Percentiles rank a stretch among this genome's conserved stretches.
phyloP scores from a whole-genome alignment of 2,797 vertebrate species.

The Sebastes vulpes region DNA sequence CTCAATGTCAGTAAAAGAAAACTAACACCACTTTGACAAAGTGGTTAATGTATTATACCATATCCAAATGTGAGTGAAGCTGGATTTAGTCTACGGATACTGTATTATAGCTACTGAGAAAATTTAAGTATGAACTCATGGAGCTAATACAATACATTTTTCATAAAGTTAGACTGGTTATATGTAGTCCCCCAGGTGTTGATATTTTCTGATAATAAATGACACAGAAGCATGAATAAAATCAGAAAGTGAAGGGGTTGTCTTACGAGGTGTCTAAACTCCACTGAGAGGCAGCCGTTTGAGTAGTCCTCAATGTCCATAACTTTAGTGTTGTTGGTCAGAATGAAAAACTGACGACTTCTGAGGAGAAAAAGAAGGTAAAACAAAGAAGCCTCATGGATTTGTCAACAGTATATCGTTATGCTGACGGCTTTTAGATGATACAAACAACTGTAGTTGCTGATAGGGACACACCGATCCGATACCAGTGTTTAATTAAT shows the following conservation, averaged over 20 bases:
- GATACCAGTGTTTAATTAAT: no score
- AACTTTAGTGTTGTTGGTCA: slow-evolving; percentile 95
- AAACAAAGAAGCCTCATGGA: not conserved
- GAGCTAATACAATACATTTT: not conserved
- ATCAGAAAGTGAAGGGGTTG: not conserved
- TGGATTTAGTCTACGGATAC: not conserved
- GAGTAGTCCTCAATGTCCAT: slow-evolving; percentile 97
- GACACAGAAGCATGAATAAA: not conserved
- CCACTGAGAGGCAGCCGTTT: slow-evolving; percentile 94
- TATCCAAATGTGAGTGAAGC: not conserved
- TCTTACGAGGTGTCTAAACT: slow-evolving; percentile 95
- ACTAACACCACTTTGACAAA: not conserved
- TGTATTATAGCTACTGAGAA: not conserved
- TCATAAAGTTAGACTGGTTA: not conserved
- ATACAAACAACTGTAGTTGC: not conserved
- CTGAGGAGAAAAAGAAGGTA: slow-evolving; percentile 72
- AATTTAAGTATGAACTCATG: not conserved
- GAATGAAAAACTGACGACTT: slow-evolving; percentile 95
- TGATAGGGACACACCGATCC: not conserved
- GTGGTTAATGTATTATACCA: not conserved
- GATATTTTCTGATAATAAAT: not conserved
- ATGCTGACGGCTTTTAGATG: not conserved
- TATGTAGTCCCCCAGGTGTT: not conserved
- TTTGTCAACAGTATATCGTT: not conserved
- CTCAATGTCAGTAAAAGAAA: not conserved